A percentile compares a stretch with the other conserved stretches of the same genome.
These are phyloP conservation scores for Stegodyphus mimosarum DNA, from an alignment of 1,140 invertebrate species.

Conservation along the genomic window DNA sequence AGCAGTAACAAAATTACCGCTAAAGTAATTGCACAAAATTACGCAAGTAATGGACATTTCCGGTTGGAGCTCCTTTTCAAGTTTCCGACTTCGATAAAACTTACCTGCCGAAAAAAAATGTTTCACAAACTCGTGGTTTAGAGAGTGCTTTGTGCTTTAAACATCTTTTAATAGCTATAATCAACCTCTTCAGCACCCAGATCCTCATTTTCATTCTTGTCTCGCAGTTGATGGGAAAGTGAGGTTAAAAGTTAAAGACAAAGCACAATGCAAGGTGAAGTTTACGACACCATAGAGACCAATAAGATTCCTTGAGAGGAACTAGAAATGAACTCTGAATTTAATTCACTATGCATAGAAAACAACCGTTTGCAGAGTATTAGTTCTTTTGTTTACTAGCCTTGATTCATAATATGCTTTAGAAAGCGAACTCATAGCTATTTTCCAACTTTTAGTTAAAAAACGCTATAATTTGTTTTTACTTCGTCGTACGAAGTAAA, in stretches of 20 bases:
- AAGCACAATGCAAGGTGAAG: slow-evolving; percentile 33
- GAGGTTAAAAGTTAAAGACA: slow-evolving; percentile 14
- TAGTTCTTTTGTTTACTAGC: too few relatives aligned
- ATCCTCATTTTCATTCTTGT: background rate
- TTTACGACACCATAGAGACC: background rate
- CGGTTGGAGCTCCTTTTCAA: background rate
- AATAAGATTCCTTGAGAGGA: too few relatives aligned
- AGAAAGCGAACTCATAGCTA: too few relatives aligned
- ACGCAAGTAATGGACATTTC: background rate
- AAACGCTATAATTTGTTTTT: too few relatives aligned
- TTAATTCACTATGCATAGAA: too few relatives aligned
- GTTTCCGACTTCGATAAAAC: background rate
- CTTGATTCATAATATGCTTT: too few relatives aligned
- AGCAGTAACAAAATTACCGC: too few relatives aligned
- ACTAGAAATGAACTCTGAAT: too few relatives aligned
- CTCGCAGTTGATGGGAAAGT: background rate
- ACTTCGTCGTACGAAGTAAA: too few relatives aligned
- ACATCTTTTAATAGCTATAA: background rate
- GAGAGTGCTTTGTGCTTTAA: background rate
- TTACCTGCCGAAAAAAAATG: background rate
- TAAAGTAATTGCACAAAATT: background rate
- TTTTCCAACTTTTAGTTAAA: too few relatives aligned
- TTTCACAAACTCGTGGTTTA: background rate
- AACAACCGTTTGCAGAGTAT: too few relatives aligned
- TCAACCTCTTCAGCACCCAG: background rate